These are phyloP conservation scores for Zoanthus gigantus DNA, from an alignment of 92 coral and sea anemone species.

Conservation along the genomic window DNA sequence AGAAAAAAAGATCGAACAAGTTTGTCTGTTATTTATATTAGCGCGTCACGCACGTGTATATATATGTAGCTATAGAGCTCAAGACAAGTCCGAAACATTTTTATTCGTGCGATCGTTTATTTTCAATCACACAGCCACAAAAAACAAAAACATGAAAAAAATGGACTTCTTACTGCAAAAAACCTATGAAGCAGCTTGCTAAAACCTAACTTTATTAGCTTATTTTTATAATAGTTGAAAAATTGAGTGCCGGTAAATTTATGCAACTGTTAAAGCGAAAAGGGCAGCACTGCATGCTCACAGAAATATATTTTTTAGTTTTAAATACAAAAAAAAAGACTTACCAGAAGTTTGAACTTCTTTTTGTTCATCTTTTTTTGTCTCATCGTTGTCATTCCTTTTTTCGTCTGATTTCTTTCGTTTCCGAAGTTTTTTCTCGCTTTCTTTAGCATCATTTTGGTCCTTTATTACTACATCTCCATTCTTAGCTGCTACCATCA, in stretches of 20 bases:
- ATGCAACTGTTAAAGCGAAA: too few relatives aligned
- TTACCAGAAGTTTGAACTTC: constrained; percentile 58
- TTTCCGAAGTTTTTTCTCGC: constrained; percentile 64
- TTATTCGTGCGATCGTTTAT: too few relatives aligned
- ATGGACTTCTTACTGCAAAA: too few relatives aligned
- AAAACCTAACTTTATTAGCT: too few relatives aligned
- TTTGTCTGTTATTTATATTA: neutral
- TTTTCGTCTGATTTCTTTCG: constrained; percentile 78
- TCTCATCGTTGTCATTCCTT: constrained; percentile 52
- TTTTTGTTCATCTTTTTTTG: constrained; percentile 39
- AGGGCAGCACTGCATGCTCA: neutral
- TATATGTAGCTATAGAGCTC: too few relatives aligned
- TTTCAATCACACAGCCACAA: too few relatives aligned
- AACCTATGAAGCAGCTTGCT: too few relatives aligned
- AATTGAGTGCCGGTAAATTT: too few relatives aligned
- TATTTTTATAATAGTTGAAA: too few relatives aligned
- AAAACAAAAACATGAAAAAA: too few relatives aligned
- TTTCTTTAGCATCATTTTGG: constrained; percentile 47
- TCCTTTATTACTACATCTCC: constrained; percentile 50
- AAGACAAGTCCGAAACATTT: too few relatives aligned
- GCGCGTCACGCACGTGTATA: too few relatives aligned
- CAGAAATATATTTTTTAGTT: neutral
- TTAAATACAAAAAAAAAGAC: neutral
- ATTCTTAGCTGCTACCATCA: constrained; percentile 47
- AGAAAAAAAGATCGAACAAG: neutral